Base-by-base conservation (phyloP, 2,797 vertebrate genomes). In the Silurus lanzhouensis region DNA sequence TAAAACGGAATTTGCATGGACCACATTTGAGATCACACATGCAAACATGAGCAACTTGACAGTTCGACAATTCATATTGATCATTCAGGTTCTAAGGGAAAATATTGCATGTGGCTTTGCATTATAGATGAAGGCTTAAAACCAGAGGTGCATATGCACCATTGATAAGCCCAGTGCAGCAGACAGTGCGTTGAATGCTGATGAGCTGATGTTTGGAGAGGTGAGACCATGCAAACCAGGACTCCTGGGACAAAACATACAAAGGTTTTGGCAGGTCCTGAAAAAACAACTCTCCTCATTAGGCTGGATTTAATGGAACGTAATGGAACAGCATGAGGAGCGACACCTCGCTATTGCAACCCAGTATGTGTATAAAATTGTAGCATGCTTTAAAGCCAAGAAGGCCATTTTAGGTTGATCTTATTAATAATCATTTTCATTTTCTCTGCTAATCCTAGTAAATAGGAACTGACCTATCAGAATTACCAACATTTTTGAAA, bases 151-250 rank as follows among this genome's bases (percentile, higher is more conserved):
- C 80, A 86, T 74, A 79, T 38, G 58, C 78, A 60, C 57, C 72
- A 77, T 77, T 90, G 87, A 85, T 87, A 74, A 81, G 81, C 71
- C 75, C 60, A 75, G 19, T 63, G 67, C n/a, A 84, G 68, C 17
- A 58, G 77, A 5, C 8, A 20, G 81, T 44, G 68, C 57, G 10
- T 3, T 72, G 91, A 90, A 92, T 92, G 77, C 85, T 83, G 83
- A 92, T 91, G 75, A 90, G 84, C 12, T 92, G 77, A 89, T 92
- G 83, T 88, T 78, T 83, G 84, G 83, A 52, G 58, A 84, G 48
- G 64, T 66, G 76, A 78, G 82, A 74, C 25, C 68, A 82, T 64
- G 74, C 81, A 85, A 63, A 82, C 15, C 25, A n/a, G 66, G 5
- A 15, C 88, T 76, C 86, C 55, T 81, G 81, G 72, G 83, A 87